Percentiles rank a stretch among this genome's conserved stretches.
Conservation (phyloP, 1,140 invertebrate species). For the Sinonovacula constricta region DNA sequence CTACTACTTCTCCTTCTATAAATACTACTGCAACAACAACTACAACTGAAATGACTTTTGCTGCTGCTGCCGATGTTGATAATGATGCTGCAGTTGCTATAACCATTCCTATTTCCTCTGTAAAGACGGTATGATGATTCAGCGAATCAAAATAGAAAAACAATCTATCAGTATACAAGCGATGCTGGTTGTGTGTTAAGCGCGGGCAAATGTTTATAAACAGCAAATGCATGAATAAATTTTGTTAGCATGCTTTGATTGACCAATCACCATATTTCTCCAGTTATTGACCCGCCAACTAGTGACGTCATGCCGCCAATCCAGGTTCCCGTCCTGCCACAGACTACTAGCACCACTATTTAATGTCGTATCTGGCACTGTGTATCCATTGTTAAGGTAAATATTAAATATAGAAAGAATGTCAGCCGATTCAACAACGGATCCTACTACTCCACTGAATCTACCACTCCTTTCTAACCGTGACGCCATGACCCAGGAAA, state of each 20-base stretch:
- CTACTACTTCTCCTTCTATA: constrained; percentile 22
- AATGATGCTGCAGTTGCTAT: background rate
- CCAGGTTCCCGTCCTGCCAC: background rate
- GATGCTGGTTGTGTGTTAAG: too few relatives aligned
- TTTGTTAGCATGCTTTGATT: too few relatives aligned
- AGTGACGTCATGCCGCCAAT: background rate
- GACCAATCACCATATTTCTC: background rate
- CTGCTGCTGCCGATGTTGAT: too few relatives aligned
- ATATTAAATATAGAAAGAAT: too few relatives aligned
- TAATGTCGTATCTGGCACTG: background rate
- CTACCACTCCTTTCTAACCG: background rate
- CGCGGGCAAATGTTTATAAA: too few relatives aligned
- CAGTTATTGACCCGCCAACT: background rate
- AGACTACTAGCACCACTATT: background rate
- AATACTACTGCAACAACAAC: background rate
- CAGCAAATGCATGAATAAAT: too few relatives aligned
- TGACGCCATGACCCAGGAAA: background rate
- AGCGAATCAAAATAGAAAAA: too few relatives aligned
- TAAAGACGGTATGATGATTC: too few relatives aligned
- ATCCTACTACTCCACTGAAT: background rate
- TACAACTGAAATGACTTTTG: background rate
- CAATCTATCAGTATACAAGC: too few relatives aligned
- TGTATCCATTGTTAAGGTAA: background rate
- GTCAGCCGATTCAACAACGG: background rate
- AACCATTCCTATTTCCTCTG: background rate